A percentile compares a stretch with the other conserved stretches of the same genome.
These are phyloP conservation scores for Bujurquina vittata DNA, from an alignment of 2,113 vertebrate species.

Conservation along the genomic window DNA sequence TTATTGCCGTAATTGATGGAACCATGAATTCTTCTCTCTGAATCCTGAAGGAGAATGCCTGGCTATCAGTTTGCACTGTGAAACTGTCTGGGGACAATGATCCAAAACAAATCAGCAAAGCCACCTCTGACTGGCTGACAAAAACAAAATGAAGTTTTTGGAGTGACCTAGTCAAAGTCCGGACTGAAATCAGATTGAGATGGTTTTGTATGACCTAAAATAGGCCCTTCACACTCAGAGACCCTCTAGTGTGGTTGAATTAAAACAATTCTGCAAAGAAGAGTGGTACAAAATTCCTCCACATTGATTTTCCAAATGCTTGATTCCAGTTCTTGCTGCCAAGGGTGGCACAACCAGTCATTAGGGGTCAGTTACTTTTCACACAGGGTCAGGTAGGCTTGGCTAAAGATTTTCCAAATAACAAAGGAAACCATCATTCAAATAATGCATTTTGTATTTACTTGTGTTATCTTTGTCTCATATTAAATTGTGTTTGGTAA, in stretches of 20 bases:
- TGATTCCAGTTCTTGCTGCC: background rate
- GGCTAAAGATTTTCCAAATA: background rate
- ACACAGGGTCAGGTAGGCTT: background rate
- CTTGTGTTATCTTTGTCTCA: background rate
- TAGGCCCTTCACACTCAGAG: too few species aligned
- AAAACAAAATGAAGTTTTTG: background rate
- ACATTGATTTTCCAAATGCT: background rate
- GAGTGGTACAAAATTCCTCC: background rate
- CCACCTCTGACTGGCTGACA: background rate
- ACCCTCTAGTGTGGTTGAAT: background rate
- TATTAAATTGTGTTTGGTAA: background rate
- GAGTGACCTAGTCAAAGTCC: background rate
- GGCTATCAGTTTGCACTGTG: background rate
- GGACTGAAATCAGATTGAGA: background rate
- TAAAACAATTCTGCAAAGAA: constrained; percentile 1
- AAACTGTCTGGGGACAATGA: background rate
- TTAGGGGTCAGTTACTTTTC: background rate
- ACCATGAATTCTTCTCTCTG: background rate
- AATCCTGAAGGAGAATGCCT: background rate
- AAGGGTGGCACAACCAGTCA: background rate
- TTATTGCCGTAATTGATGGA: background rate
- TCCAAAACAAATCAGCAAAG: background rate
- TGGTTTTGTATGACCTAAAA: background rate
- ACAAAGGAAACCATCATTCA: background rate
- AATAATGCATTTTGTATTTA: background rate